Evolutionary conservation across 1,140 invertebrate species (phyloP).

Genomic region (Saccostrea glomerata): DNA sequence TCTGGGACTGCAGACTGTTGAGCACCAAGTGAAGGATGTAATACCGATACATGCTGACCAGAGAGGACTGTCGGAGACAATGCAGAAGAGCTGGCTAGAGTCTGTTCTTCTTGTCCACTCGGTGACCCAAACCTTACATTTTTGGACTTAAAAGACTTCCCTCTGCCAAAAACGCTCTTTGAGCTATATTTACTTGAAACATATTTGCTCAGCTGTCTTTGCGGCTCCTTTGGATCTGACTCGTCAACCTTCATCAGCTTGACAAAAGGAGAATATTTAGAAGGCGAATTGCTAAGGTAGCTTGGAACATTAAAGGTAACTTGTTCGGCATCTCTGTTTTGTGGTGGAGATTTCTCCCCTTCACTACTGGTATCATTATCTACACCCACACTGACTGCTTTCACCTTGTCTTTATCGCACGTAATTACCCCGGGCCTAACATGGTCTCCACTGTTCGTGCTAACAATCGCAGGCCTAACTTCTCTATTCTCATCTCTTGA

Average conservation of each 20-base stretch:
- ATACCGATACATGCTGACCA: not conserved
- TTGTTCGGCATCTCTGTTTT: not conserved
- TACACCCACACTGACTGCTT: conserved; percentile 4
- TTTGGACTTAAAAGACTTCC: not conserved
- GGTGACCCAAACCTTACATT: not conserved
- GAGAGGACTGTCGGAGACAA: not conserved
- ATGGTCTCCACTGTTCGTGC: not conserved
- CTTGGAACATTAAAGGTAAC: not conserved
- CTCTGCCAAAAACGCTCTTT: not conserved
- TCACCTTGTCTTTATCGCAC: conserved; percentile 14
- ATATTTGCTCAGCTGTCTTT: conserved; percentile 1
- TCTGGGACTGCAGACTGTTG: not conserved
- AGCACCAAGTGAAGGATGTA: not conserved
- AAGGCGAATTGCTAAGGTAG: not conserved
- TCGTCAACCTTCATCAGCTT: not conserved
- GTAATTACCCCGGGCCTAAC: not conserved
- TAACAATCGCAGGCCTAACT: too few species aligned
- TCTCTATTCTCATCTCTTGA: too few species aligned
- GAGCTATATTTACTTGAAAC: not conserved
- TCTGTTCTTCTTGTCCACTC: not conserved
- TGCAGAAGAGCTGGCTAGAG: not conserved
- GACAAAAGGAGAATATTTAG: conserved; percentile 7
- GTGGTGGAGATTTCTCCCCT: not conserved
- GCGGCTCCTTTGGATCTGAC: not conserved
- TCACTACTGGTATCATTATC: conserved; percentile 19